These are phyloP conservation scores for Acestrorhynchus altus DNA, from an alignment of 2,797 vertebrate species.

Conservation along the genomic window DNA sequence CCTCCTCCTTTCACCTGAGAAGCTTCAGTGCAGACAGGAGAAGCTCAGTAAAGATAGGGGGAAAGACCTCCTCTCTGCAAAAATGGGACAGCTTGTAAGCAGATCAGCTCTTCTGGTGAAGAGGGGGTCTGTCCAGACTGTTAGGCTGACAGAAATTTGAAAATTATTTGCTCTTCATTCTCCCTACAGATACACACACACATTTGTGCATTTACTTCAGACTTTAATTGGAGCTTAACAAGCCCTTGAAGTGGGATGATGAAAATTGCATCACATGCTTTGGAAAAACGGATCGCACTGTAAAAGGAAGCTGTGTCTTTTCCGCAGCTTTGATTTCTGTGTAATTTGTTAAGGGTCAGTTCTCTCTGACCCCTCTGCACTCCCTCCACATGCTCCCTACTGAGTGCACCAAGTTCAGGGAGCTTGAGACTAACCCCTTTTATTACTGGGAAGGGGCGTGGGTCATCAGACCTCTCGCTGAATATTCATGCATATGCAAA, in stretches of 20 bases:
- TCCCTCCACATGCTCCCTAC: conserved; percentile 1
- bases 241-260: conserved; percentile 19
- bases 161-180: not conserved
- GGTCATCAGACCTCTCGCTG: not conserved
- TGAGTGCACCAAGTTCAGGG: not conserved
- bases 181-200: not conserved
- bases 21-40: conserved; percentile 11
- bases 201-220: conserved; percentile 24
- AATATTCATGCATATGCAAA: conserved; percentile 44
- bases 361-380: conserved; percentile 10
- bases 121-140: not conserved
- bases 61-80: not conserved
- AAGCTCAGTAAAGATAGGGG: not conserved
- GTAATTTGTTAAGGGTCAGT: conserved; percentile 6
- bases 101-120: conserved; percentile 8
- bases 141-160: not conserved
- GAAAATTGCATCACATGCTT: conserved; percentile 29
- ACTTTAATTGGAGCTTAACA: conserved; percentile 22
- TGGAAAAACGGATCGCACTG: conserved; percentile 15
- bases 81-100: conserved; percentile 11
- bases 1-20: conserved; percentile 16
- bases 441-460: conserved; percentile 17
- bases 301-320: conserved; percentile 12
- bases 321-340: conserved; percentile 22
- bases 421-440: conserved; percentile 1